Evolutionary conservation across 2,888 invertebrate species (phyloP), one percentile per base, ranked within the genome.

Genomic region (Andrena chrysosceles): DNA sequence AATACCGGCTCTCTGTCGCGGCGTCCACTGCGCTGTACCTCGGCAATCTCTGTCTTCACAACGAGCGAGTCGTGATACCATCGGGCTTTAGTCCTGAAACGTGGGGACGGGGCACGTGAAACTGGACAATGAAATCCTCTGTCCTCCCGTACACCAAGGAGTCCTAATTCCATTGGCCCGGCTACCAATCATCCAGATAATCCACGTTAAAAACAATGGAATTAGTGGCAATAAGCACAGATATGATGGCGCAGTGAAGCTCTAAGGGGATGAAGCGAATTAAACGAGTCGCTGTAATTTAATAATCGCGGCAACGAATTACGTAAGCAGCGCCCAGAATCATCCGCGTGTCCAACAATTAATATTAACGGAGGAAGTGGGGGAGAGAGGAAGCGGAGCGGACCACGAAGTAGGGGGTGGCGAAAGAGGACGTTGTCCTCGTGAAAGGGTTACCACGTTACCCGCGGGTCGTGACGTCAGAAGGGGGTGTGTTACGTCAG

Each of bases 401-500:
- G 60, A 2, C 26, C 13, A 26, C 13, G 54, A 31, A 52, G 66
- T 31, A 31, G 26, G 10, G 48, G 60, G 56, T 59, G 67, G 69
- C 68, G 76, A 71, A 68, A 52, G 42, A 77, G 83, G 75, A 81
- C 84, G 83, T 88, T 86, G 80, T 86, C 77, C 83, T 79, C 77
- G 71, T 66, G 77, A 56, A 82, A 79, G 85, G 70, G 84, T 70
- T 86, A 72, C 87, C 74, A 80, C 85, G 87, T 85, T 87, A 83
- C 77, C 81, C 81, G 70, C 75, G 67, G 69, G 74, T 78, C 70
- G 84, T 91, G 90, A 92, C 91, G 92, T 91, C 91, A 91, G 90
- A 85, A 78, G 80, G 77, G 75, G 76, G 54, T 66, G 76, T 80
- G 85, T 91, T 91, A 91, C 91, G 91, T 91, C 91, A 91, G 87